phyloP scores from a whole-genome alignment of 2,888 invertebrate species.

The Exocentrus adspersus region DNA sequence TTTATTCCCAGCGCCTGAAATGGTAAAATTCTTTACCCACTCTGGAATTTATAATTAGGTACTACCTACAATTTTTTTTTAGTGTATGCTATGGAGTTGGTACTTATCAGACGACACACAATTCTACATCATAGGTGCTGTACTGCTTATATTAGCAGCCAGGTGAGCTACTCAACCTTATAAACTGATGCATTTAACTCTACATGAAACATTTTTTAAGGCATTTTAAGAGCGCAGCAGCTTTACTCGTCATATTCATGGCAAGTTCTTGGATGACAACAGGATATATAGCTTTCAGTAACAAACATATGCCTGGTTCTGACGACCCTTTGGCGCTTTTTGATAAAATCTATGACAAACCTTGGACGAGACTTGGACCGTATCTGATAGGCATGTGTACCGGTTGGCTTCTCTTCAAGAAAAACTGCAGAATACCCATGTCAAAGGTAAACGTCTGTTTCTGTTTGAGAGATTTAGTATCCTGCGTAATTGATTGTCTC shows the following conservation, averaged over 20 bases:
- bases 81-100: conserved; percentile 95
- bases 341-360: conserved; percentile 90
- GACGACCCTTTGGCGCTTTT: conserved; percentile 87
- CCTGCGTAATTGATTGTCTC: no score
- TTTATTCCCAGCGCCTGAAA: conserved; percentile 83
- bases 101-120: conserved; percentile 89
- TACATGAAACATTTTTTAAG: conserved; percentile 64
- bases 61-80: no score
- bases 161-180: conserved; percentile 60
- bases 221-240: conserved; percentile 81
- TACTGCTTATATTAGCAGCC: conserved; percentile 82
- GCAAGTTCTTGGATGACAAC: conserved; percentile 83
- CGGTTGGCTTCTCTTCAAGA: conserved; percentile 86
- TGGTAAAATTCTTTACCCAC: conserved; percentile 67
- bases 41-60: not conserved
- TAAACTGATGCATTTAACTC: no score
- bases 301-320: conserved; percentile 80
- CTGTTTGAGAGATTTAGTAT: no score
- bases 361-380: conserved; percentile 87
- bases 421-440: conserved; percentile 80
- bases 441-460: conserved; percentile 67
- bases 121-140: conserved; percentile 84
- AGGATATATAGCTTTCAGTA: conserved; percentile 80
- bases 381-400: conserved; percentile 86
- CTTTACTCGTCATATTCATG: conserved; percentile 73